Evolutionary conservation across 2,113 vertebrate genomes (phyloP), one percentile per base, ranked within the genome.

Genomic region (Chiloscyllium plagiosum): DNA sequence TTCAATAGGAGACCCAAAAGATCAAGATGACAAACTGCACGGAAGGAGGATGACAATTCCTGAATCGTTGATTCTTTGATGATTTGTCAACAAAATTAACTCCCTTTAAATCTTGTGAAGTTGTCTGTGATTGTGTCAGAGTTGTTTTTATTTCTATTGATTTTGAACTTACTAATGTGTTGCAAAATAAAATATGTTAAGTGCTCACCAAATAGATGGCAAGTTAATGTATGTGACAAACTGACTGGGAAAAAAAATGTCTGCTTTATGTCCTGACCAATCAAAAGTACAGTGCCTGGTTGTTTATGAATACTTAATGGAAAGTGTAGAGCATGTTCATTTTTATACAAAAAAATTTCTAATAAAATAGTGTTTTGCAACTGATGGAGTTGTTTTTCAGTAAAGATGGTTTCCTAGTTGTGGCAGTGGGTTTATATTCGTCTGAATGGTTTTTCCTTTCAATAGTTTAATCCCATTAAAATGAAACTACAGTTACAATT

Each of bases 281-380:
- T 98, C 97, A 97, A 96, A 96, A 98, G 98, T 98, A 98, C 98
- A 99, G 98, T 99, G 99, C 98, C 98, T 99, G 99, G 98, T 98
- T 99, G 98, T 99, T 98, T 98, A 98, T 98, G 98, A 98, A 97
- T 97, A 97, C 97, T 97, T 97, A 98, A 97, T 97, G 97, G 97
- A 97, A 98, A 97, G 98, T 99, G 98, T 99, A 98, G 98, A 98
- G 98, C 99, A 99, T 99, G 99, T 98, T 97, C 97, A 98, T 99
- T 99, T 99, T 99, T 99, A 98, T 99, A 99, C 98, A 96, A 98
- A 98, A 98, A 98, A 97, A 98, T 99, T 99, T 99, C 98, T 99
- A 99, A 99, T 99, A 99, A 99, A 98, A 98, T 97, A 98, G 97
- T 98, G 98, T 99, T 99, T 99, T 99, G 97, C 98, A 98, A 98